Evolutionary conservation across 2,113 vertebrate genomes (phyloP).

Genomic region (Rhombomys opimus): DNA sequence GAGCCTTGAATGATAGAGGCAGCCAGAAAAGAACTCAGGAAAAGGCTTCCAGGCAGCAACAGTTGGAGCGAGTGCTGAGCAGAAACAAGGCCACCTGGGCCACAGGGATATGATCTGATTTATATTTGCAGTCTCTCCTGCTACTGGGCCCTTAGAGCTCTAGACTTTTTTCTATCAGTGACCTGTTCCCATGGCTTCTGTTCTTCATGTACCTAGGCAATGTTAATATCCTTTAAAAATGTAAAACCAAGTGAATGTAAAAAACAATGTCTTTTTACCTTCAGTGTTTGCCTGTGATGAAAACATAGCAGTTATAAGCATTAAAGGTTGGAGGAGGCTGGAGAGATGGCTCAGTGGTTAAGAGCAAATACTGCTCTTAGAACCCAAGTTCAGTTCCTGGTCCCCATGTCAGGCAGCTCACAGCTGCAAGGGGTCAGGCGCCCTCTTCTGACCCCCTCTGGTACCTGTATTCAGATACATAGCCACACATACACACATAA

Average conservation of each 20-base stretch:
- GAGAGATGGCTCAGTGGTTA: not conserved
- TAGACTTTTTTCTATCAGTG: constrained; percentile 31
- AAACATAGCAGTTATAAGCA: not conserved
- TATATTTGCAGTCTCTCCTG: constrained; percentile 66
- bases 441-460: not conserved
- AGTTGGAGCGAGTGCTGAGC: not conserved
- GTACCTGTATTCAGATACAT: not conserved
- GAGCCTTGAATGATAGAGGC: not conserved
- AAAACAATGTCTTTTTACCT: constrained; percentile 22
- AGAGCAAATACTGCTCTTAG: not conserved
- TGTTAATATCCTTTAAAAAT: constrained; percentile 52
- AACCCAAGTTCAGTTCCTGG: not conserved
- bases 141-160: not conserved
- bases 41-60: not conserved
- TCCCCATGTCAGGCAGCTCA: not conserved
- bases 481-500: not conserved
- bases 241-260: constrained; percentile 17
- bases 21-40: not conserved
- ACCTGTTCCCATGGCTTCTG: not conserved
- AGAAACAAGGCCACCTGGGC: constrained; percentile 65
- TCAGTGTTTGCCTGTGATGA: constrained; percentile 34
- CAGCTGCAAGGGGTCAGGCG: not conserved
- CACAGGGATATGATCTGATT: constrained; percentile 70
- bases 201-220: not conserved
- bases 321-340: not conserved